Evolutionary conservation across 2,113 vertebrate genomes (phyloP).

Genomic region (Apus apus): DNA sequence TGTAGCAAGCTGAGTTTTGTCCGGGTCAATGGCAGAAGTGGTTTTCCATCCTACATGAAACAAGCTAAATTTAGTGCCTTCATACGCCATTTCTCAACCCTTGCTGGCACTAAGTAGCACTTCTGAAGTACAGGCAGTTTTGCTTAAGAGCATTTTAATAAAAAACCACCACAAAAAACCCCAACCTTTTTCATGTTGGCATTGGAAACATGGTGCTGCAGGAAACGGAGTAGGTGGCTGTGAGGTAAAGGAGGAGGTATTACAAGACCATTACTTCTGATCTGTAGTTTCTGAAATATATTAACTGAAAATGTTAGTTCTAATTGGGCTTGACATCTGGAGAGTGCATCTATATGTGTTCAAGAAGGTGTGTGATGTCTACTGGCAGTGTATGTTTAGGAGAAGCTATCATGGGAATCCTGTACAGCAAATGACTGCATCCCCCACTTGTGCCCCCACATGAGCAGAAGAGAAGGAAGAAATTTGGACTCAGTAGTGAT

Average conservation of each 20-base stretch:
- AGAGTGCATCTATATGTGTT: not conserved
- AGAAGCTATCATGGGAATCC: not conserved
- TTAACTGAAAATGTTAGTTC: not conserved
- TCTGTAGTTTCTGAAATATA: not conserved
- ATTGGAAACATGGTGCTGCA: not conserved
- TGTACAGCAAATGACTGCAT: accelerated
- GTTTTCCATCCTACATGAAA: not conserved
- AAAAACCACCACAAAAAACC: no score
- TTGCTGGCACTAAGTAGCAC: not conserved
- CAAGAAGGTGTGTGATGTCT: not conserved
- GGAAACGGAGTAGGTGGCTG: not conserved
- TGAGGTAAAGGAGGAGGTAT: not conserved
- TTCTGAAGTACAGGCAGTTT: not conserved
- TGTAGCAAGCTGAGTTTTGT: not conserved
- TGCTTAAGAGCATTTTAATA: not conserved
- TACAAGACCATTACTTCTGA: not conserved
- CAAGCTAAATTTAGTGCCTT: not conserved
- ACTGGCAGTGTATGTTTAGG: not conserved
- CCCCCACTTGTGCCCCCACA: not conserved
- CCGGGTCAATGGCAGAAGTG: not conserved
- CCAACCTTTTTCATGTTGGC: not conserved
- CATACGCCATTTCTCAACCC: not conserved
- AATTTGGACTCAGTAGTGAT: not conserved
- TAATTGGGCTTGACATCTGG: not conserved
- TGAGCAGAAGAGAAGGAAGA: not conserved